phyloP scores from a whole-genome alignment of 2,113 vertebrate species.

The Agapornis roseicollis region DNA sequence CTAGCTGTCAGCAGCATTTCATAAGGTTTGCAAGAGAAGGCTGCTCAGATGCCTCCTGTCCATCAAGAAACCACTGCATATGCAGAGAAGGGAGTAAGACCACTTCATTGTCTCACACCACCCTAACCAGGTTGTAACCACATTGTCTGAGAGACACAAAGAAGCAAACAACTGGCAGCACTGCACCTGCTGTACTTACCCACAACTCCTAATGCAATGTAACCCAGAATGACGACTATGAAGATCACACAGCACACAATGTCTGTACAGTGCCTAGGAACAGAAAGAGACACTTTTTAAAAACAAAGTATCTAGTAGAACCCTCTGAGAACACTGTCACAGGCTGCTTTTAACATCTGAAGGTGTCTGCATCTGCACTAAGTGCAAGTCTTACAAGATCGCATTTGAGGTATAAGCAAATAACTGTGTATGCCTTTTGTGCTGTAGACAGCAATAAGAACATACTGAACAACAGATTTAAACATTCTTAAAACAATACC shows the following conservation, averaged over 20 bases:
- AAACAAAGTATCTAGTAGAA: neutral
- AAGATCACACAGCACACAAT: conserved; percentile 90
- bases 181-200: conserved; percentile 82
- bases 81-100: neutral
- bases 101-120: neutral
- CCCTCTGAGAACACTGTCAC: neutral
- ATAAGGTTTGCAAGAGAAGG: neutral
- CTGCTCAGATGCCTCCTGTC: neutral
- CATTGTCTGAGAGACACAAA: neutral
- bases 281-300: conserved; percentile 40
- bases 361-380: neutral
- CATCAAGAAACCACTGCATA: neutral
- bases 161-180: neutral
- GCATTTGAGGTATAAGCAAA: neutral
- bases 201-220: conserved; percentile 89
- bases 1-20: neutral
- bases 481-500: neutral
- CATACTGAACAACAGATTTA: neutral
- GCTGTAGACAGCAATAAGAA: neutral
- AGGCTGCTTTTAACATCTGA: neutral
- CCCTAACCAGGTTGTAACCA: neutral
- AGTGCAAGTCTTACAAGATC: neutral
- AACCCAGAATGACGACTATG: conserved; percentile 87
- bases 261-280: conserved; percentile 88
- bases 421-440: neutral